A percentile compares a stretch with the other conserved stretches of the same genome.
These are phyloP conservation scores for Leptodactylus fuscus DNA, from an alignment of 2,113 vertebrate genomes.

Conservation along the genomic window DNA sequence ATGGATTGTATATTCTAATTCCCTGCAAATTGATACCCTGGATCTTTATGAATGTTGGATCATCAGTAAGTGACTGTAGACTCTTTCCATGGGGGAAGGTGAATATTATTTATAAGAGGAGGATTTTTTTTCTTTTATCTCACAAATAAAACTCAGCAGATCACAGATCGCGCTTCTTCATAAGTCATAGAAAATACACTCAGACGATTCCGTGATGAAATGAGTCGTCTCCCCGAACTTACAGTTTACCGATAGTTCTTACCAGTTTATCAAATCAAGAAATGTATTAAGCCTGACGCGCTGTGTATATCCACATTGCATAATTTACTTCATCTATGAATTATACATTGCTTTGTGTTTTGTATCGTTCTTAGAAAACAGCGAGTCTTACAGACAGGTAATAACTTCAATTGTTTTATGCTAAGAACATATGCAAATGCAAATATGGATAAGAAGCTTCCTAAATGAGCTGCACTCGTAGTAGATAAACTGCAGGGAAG, in stretches of 20 bases:
- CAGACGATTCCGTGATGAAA: background rate
- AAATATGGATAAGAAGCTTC: background rate
- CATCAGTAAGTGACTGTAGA: background rate
- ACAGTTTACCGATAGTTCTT: background rate
- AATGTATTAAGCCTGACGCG: background rate
- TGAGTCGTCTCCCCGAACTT: background rate
- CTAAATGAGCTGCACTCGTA: background rate
- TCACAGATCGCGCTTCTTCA: background rate
- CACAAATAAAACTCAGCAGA: background rate
- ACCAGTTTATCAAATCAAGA: background rate
- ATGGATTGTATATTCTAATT: background rate
- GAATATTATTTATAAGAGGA: background rate
- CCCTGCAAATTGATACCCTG: background rate
- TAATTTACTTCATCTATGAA: slow-evolving; percentile 38
- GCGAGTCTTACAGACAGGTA: slow-evolving; percentile 7
- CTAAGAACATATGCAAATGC: background rate
- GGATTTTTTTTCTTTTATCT: background rate
- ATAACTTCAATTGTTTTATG: slow-evolving; percentile 7
- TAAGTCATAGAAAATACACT: background rate
- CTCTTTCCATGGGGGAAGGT: accelerated
- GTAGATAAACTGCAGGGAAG: too few relatives aligned
- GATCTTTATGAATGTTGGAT: background rate
- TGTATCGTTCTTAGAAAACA: slow-evolving; percentile 11
- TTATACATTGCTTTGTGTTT: slow-evolving; percentile 16
- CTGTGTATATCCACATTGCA: background rate